Evolutionary conservation across 1,140 invertebrate genomes (phyloP).

Genomic region (Zaprionus davidi): DNA sequence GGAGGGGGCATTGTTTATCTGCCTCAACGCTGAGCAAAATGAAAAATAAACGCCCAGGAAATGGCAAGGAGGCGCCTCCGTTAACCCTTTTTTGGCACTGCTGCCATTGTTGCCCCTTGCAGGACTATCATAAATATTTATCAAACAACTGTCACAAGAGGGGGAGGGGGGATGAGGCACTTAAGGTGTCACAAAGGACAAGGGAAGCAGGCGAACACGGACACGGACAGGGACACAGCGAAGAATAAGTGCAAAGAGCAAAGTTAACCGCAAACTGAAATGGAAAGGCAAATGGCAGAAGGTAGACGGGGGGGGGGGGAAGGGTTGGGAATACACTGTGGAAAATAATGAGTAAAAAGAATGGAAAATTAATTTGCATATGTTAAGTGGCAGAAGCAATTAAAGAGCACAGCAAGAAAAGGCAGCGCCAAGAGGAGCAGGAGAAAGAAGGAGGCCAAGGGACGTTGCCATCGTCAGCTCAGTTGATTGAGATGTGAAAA

Average conservation of each 20-base stretch:
- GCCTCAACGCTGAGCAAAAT: slow-evolving; percentile 21
- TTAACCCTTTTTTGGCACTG: slow-evolving; percentile 45
- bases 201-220: background rate
- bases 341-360: slow-evolving; percentile 46
- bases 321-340: slow-evolving; percentile 1
- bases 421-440: slow-evolving; percentile 2
- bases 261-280: slow-evolving; percentile 25
- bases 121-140: slow-evolving; percentile 73
- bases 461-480: slow-evolving; percentile 14
- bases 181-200: slow-evolving; percentile 58
- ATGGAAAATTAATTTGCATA: slow-evolving; percentile 78
- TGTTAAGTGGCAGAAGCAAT: slow-evolving; percentile 81
- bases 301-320: background rate
- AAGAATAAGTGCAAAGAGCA: slow-evolving; percentile 26
- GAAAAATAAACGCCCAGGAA: slow-evolving; percentile 47
- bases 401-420: slow-evolving; percentile 48
- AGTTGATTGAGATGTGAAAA: slow-evolving; percentile 74
- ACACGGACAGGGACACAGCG: slow-evolving; percentile 6
- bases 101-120: slow-evolving; percentile 49
- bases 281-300: background rate
- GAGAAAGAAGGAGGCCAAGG: background rate
- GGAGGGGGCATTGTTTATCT: slow-evolving; percentile 56
- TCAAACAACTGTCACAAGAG: slow-evolving; percentile 60
- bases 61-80: slow-evolving; percentile 22
- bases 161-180: slow-evolving; percentile 25